Percentiles rank a stretch among this genome's conserved stretches.
Evolutionary conservation across 2,113 vertebrate genomes (phyloP).

Genomic region (Syngnathus floridae): DNA sequence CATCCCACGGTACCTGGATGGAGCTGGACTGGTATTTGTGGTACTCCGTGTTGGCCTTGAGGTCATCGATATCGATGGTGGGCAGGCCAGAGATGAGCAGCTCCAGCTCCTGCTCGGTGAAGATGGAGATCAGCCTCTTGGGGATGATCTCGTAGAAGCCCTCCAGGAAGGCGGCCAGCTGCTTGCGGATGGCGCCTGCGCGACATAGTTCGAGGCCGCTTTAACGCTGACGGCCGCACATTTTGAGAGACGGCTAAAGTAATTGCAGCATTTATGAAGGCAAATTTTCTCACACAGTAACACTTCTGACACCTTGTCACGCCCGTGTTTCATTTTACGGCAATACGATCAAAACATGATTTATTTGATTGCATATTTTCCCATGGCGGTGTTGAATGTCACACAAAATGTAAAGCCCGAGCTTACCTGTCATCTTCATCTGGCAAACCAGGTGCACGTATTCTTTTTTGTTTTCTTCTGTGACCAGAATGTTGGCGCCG

Average conservation of each 20-base stretch:
- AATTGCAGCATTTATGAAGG: not conserved
- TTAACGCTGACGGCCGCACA: too few relatives aligned
- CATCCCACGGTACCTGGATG: conserved; percentile 76
- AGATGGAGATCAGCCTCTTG: conserved; percentile 97
- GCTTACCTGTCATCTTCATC: conserved; percentile 96
- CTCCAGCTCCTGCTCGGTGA: conserved; percentile 96
- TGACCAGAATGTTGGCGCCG: conserved; percentile 89
- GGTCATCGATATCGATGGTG: conserved; percentile 94
- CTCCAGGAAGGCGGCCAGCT: conserved; percentile 90
- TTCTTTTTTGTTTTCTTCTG: conserved; percentile 95
- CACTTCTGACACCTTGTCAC: too few relatives aligned
- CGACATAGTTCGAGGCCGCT: conserved; percentile 3
- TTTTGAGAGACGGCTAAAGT: not conserved
- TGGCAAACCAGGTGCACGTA: conserved; percentile 96
- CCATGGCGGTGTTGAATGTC: too few relatives aligned
- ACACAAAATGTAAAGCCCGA: not conserved
- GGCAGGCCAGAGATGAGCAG: conserved; percentile 93
- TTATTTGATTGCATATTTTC: not conserved
- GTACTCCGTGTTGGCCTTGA: conserved; percentile 97
- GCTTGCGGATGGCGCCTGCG: conserved; percentile 89
- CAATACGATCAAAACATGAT: not conserved
- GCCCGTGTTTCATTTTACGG: too few relatives aligned
- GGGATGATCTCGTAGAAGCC: conserved; percentile 99
- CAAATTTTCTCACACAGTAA: too few relatives aligned
- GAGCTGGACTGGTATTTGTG: conserved; percentile 98